Conservation (phyloP, 2,113 vertebrate species). For the Lepus americanus region DNA sequence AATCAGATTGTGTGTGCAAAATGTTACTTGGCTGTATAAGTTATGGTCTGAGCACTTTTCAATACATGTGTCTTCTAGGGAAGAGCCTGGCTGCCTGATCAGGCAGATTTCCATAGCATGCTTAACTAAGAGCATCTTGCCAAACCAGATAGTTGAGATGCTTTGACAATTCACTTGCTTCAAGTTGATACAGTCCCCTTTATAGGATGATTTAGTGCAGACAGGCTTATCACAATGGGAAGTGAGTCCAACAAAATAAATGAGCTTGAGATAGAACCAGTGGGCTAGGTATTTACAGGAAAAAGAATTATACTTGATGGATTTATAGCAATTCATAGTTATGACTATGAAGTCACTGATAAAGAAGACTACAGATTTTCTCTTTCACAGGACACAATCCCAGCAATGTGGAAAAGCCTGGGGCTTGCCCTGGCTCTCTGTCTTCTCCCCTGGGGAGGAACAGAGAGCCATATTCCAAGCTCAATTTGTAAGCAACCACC, state of each 20-base stretch:
- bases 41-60: neutral
- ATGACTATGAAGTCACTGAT: neutral
- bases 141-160: neutral
- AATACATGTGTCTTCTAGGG: neutral
- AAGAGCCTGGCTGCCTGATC: neutral
- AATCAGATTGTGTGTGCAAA: slow-evolving; percentile 14
- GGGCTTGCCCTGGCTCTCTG: slow-evolving; percentile 93
- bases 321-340: neutral
- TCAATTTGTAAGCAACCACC: slow-evolving; percentile 89
- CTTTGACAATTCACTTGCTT: neutral
- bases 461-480: slow-evolving; percentile 90
- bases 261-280: neutral
- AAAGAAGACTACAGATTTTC: slow-evolving; percentile 55
- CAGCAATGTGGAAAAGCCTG: slow-evolving; percentile 93
- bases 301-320: neutral
- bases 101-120: neutral
- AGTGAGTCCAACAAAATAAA: neutral
- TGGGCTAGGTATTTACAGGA: neutral
- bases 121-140: neutral
- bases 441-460: slow-evolving; percentile 91
- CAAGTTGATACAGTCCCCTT: neutral
- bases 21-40: neutral
- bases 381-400: slow-evolving; percentile 83
- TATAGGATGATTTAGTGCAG: neutral
- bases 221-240: neutral